Base-by-base conservation (phyloP, 2,113 vertebrate genomes). In the Carollia perspicillata region DNA sequence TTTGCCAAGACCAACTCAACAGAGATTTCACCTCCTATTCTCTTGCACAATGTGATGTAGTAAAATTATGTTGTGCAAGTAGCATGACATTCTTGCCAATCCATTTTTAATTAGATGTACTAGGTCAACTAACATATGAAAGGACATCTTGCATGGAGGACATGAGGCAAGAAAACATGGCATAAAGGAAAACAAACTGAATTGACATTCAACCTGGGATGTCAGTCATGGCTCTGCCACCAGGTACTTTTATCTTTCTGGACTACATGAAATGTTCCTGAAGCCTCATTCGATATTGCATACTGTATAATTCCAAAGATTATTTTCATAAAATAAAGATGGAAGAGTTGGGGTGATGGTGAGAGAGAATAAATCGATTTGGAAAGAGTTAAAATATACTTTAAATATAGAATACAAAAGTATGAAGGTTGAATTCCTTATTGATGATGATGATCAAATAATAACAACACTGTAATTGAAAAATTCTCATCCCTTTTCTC, bases 21-120 rank as follows among this genome's bases (percentile, higher is more conserved):
- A 87, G 87, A 94, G 91, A 65, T 83, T 96, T 91, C 92, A 97
- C 96, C 86, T 90, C 95, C 94, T 89, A 93, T 93, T 37, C 78
- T 94, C 95, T 78, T 93, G 42, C 33, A 90, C 97, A 93, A 65
- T 95, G 81, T 90, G 53, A 90, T 95, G 78, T 71, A 94, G 96
- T 90, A 85, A 95, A 96, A 96, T 94, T 86, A 85, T 93, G 60
- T 55, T 89, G 66, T 72, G 66, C 94, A 68, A 96, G 81, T 93
- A 83, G 47, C 89, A 97, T 95, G 85, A 96, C 93, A 85, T 95
- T 95, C 55, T 37, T 91, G 58, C 60, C 71, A 96, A 92, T 95
- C 91, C 84, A 90, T 96, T 91, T 53, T 51, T 80, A 93, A 84
- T 92, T 84, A 88, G 90, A 94, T 90, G 78, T 89, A 85, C 71